These are phyloP conservation scores for Budorcas taxicolor DNA, from an alignment of 2,113 vertebrate genomes.

Conservation along the genomic window DNA sequence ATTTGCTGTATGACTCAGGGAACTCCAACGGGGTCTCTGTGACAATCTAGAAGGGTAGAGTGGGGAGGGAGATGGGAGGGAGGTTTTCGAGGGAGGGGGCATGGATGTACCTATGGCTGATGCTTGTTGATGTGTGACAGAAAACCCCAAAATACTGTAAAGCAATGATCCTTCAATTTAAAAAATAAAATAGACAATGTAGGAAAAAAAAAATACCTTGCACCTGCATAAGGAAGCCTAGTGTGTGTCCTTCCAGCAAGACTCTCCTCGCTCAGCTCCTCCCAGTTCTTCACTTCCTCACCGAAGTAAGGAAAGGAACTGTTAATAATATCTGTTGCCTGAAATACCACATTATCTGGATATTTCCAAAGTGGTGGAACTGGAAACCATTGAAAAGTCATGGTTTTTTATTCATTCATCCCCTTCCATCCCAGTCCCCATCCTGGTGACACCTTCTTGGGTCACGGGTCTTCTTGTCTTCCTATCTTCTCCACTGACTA, in stretches of 20 bases:
- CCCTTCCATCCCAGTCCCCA: neutral
- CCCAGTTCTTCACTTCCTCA: neutral
- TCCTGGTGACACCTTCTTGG: neutral
- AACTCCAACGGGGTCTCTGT: neutral
- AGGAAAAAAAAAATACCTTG: neutral
- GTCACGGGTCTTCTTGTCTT: neutral
- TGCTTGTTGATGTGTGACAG: neutral
- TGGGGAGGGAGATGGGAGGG: neutral
- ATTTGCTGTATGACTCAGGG: neutral
- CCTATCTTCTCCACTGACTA: neutral
- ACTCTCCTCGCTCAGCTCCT: neutral
- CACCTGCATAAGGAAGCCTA: neutral
- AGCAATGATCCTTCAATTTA: neutral
- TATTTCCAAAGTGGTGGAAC: neutral
- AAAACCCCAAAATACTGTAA: neutral
- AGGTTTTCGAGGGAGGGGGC: neutral
- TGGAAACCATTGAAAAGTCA: neutral
- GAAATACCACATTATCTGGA: neutral
- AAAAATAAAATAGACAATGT: neutral
- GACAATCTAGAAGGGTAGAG: neutral
- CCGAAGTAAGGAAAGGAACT: neutral
- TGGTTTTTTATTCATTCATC: neutral
- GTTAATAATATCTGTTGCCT: neutral
- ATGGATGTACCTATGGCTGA: neutral
- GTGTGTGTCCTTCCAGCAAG: neutral